Conservation (phyloP, 2,113 vertebrate genomes). For the Mesembrinibis cayennensis region DNA sequence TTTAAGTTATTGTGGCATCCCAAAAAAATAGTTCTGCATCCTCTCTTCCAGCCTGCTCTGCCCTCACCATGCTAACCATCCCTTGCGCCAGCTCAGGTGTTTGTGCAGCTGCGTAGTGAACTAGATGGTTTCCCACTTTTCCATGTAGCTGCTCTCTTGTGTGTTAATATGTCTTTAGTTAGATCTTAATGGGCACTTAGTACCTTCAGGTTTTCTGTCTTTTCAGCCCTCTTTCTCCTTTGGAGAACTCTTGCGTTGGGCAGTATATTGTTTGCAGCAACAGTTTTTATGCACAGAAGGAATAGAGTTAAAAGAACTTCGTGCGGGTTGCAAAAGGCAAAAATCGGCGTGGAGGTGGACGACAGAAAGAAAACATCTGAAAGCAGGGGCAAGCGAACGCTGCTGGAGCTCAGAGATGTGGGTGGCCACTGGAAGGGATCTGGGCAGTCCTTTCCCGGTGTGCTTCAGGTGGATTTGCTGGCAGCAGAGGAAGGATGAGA, state of each 20-base stretch:
- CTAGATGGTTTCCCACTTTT: background rate
- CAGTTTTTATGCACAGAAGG: background rate
- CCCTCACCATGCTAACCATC: background rate
- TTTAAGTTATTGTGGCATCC: background rate
- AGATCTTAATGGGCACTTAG: background rate
- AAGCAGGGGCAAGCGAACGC: fast-evolving
- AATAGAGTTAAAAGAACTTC: background rate
- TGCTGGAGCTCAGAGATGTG: background rate
- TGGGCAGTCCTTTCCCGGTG: background rate
- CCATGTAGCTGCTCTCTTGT: background rate
- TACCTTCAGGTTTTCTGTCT: background rate
- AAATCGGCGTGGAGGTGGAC: background rate
- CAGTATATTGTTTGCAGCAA: background rate
- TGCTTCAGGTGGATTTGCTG: background rate
- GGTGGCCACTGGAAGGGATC: background rate
- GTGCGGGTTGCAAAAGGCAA: background rate
- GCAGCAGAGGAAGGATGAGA: background rate
- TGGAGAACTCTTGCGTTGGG: background rate
- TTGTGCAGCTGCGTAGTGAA: background rate
- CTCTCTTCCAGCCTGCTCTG: background rate
- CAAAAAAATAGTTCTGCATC: background rate
- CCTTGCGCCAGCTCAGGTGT: background rate
- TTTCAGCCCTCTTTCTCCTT: background rate
- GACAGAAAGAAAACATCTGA: background rate
- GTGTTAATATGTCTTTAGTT: background rate